phyloP scores from a whole-genome alignment of 2,797 vertebrate species.

The Passerculus sandwichensis region DNA sequence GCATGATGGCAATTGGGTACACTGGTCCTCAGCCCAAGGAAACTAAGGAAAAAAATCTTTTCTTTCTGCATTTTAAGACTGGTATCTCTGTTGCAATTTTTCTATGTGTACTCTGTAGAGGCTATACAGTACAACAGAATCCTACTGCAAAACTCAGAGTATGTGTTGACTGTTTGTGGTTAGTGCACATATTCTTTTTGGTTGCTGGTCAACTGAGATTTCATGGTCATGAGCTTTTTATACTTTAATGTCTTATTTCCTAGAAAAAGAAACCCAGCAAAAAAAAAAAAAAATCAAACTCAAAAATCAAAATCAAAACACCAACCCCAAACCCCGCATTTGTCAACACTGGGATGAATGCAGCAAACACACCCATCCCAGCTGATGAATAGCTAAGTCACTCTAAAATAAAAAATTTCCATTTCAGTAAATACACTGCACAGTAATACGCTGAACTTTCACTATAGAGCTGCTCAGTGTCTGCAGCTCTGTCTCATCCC shows the following conservation, averaged over 20 bases:
- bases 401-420: slow-evolving; percentile 9
- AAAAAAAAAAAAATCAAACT: too few species aligned
- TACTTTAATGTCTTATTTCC: background rate
- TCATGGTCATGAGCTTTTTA: background rate
- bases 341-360: background rate
- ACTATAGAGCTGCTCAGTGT: background rate
- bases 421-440: slow-evolving; percentile 10
- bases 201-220: background rate
- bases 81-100: background rate
- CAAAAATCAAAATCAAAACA: background rate
- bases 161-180: background rate
- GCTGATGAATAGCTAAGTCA: background rate
- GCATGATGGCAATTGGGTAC: background rate
- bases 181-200: background rate
- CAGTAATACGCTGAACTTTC: background rate
- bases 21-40: background rate
- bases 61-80: background rate
- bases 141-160: background rate
- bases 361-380: background rate
- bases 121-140: background rate
- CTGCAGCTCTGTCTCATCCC: background rate
- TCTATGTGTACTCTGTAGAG: background rate
- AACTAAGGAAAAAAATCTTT: background rate
- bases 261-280: background rate
- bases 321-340: background rate